Evolutionary conservation across 2,888 invertebrate genomes (phyloP).

Genomic region (Ophraella communa): DNA sequence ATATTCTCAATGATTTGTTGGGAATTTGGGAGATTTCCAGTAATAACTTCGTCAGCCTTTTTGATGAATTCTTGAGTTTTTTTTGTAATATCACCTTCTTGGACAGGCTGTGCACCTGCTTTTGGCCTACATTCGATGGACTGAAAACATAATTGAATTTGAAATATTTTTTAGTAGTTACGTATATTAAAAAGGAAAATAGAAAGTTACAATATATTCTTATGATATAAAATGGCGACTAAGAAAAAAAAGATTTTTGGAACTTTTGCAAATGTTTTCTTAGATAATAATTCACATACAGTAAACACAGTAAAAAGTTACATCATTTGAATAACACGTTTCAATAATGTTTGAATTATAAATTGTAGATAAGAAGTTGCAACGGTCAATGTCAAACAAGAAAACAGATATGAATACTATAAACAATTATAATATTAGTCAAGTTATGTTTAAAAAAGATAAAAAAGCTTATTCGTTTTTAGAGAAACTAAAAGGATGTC

Average conservation of each 20-base stretch:
- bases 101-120: slow-evolving; percentile 24
- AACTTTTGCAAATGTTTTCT: no score
- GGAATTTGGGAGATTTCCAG: slow-evolving; percentile 48
- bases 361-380: not conserved
- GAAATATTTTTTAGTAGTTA: not conserved
- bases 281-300: no score
- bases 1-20: slow-evolving; percentile 50
- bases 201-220: no score
- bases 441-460: not conserved
- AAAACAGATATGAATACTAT: not conserved
- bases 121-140: slow-evolving; percentile 8
- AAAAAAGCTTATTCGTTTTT: no score
- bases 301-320: not conserved
- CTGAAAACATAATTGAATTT: not conserved
- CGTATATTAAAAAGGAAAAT: no score
- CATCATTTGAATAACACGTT: not conserved
- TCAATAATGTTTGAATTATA: not conserved
- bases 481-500: no score
- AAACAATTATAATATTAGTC: no score
- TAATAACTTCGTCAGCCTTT: slow-evolving; percentile 45
- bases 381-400: not conserved
- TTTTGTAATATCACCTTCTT: slow-evolving; percentile 41
- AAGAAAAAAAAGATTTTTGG: no score
- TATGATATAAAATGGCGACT: no score
- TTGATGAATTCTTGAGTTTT: slow-evolving; percentile 46